Evolutionary conservation across 2,797 vertebrate genomes (phyloP).

Genomic region (Halcyon leucocephala): DNA sequence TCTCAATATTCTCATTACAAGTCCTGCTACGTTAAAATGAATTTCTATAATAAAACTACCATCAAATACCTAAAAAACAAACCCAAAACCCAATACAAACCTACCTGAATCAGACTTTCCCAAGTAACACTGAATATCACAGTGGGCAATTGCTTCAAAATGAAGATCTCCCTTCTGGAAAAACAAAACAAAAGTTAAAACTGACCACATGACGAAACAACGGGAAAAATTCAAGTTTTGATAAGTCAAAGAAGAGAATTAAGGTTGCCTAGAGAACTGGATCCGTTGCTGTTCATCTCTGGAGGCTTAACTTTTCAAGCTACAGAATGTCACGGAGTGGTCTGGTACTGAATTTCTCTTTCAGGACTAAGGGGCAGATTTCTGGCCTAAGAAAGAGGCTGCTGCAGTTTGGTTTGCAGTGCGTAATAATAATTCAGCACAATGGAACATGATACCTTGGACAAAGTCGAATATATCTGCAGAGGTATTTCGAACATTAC

Average conservation of each 20-base stretch:
- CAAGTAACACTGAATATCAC: slow-evolving; percentile 89
- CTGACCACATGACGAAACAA: slow-evolving; percentile 37
- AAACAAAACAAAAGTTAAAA: slow-evolving; percentile 45
- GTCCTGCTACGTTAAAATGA: background rate
- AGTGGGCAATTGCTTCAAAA: slow-evolving; percentile 87
- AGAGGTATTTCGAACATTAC: slow-evolving; percentile 87
- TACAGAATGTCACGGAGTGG: background rate
- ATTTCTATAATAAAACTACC: background rate
- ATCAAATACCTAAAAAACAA: background rate
- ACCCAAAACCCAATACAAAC: background rate
- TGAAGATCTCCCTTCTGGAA: slow-evolving; percentile 82
- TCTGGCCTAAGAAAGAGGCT: background rate
- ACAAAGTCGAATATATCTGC: slow-evolving; percentile 81
- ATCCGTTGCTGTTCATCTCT: background rate
- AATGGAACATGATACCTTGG: slow-evolving; percentile 81
- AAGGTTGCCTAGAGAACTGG: background rate
- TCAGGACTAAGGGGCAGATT: background rate
- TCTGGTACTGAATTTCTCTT: background rate
- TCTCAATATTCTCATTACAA: background rate
- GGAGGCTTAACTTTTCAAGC: background rate
- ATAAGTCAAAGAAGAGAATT: background rate
- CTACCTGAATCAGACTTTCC: slow-evolving; percentile 89
- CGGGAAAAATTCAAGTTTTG: background rate
- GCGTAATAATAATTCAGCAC: background rate
- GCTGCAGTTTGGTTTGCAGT: background rate